These are phyloP conservation scores for Morelia viridis DNA, from an alignment of 2,797 vertebrate species.

Conservation along the genomic window DNA sequence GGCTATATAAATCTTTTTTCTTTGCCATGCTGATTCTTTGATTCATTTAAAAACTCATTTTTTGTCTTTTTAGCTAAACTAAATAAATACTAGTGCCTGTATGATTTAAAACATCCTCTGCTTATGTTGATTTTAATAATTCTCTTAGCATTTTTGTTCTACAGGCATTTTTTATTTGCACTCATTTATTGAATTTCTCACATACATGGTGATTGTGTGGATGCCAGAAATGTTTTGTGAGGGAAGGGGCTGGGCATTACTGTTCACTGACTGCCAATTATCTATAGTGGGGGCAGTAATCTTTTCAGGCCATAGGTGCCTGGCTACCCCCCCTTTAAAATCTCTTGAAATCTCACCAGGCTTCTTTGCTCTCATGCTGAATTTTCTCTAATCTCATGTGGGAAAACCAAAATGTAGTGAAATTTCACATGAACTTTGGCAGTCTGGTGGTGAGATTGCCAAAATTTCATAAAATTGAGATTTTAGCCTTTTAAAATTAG, in stretches of 20 bases:
- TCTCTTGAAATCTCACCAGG: too few relatives aligned
- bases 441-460: neutral
- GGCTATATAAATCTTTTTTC: accelerated
- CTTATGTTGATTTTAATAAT: neutral
- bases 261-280: neutral
- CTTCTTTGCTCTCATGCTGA: neutral
- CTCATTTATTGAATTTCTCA: neutral
- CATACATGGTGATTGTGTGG: neutral
- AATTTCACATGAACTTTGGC: too few relatives aligned
- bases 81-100: neutral
- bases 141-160: neutral
- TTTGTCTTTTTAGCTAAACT: neutral
- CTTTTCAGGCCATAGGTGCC: too few relatives aligned
- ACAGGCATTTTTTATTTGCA: neutral
- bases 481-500: neutral
- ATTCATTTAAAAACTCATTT: neutral
- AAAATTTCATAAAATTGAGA: neutral
- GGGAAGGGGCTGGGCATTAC: neutral
- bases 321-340: too few relatives aligned
- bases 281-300: too few relatives aligned
- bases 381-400: neutral
- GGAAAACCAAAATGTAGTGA: too few relatives aligned
- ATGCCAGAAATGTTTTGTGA: neutral
- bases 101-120: neutral
- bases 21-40: neutral